Base-by-base conservation (phyloP, 2,888 invertebrate species). In the Phortica magna region DNA sequence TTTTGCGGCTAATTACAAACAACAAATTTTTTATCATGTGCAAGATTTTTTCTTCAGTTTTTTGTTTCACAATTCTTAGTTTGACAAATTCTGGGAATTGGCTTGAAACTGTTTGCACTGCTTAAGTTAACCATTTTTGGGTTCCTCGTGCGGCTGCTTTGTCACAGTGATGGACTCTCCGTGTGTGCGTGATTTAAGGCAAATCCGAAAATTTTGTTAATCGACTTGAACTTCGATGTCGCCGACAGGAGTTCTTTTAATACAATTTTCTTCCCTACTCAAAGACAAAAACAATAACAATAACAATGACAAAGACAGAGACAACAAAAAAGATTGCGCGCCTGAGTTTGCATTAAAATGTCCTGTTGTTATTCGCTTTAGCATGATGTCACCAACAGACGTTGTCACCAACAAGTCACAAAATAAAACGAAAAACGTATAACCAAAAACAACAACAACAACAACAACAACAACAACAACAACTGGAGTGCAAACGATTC, bases 401-500 rank as follows among this genome's bases (percentile, higher is more conserved):
- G 55, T 31, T 31, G 31, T 31, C 31, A 31, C 31, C 31, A 31
- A 31, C 2, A 31, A 1, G 31, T n/a, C n/a, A n/a, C n/a, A n/a
- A n/a, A 68, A 42, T 2, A 6, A 67, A 67, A 67, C 14, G n/a
- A 43, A 67, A 67, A 67, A n/a, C 14, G 55, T 41, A 2, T 2
- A 17, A 42, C 14, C 12, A 67, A 67, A 67, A 42, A 22, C 22
- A 22, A 10, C 39, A 17, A 86, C 82, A n/a, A n/a, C n/a, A n/a
- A n/a, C n/a, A n/a, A n/a, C n/a, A n/a, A n/a, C n/a, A n/a, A n/a
- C 12, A 67, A 67, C 39, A 42, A 22, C 22, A 22, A 10, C 39
- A 17, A 86, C 82, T 85, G 83, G 85, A 88, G 87, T 88, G 85
- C 85, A 86, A 88, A 86, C 88, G 88, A 86, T 82, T 79, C 84